These are phyloP conservation scores for Macrophya alboannulata DNA, from an alignment of 2,888 invertebrate species.

Conservation along the genomic window DNA sequence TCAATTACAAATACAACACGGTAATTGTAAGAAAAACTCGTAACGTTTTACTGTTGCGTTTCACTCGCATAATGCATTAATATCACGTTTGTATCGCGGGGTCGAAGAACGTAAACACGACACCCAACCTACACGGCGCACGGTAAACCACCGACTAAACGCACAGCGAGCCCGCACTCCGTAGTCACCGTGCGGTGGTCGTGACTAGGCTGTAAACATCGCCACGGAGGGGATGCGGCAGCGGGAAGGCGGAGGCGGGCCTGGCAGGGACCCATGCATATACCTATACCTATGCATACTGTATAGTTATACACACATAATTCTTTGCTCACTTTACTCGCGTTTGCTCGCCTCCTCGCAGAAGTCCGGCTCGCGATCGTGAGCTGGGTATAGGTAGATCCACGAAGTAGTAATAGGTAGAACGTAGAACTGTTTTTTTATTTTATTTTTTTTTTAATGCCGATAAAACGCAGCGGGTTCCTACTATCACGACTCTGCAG, in stretches of 20 bases:
- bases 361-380: background rate
- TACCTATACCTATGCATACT: background rate
- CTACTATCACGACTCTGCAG: background rate
- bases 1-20: background rate
- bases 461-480: slow-evolving; percentile 16
- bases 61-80: background rate
- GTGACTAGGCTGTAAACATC: slow-evolving; percentile 75
- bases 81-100: slow-evolving; percentile 44
- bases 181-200: slow-evolving; percentile 64
- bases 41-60: background rate
- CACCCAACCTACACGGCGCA: slow-evolving; percentile 66
- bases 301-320: background rate
- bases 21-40: too few relatives aligned
- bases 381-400: background rate
- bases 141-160: slow-evolving; percentile 75
- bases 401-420: too few relatives aligned
- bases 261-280: background rate
- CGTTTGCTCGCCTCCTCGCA: background rate
- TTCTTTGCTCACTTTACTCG: background rate
- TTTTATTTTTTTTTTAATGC: background rate
- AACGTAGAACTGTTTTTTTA: too few relatives aligned
- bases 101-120: slow-evolving; percentile 64
- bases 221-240: slow-evolving; percentile 7
- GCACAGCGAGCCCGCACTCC: slow-evolving; percentile 8
- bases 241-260: background rate